A percentile compares a stretch with the other conserved stretches of the same genome.
Evolutionary conservation across 2,113 vertebrate genomes (phyloP).

Genomic region (Ciconia stormi): DNA sequence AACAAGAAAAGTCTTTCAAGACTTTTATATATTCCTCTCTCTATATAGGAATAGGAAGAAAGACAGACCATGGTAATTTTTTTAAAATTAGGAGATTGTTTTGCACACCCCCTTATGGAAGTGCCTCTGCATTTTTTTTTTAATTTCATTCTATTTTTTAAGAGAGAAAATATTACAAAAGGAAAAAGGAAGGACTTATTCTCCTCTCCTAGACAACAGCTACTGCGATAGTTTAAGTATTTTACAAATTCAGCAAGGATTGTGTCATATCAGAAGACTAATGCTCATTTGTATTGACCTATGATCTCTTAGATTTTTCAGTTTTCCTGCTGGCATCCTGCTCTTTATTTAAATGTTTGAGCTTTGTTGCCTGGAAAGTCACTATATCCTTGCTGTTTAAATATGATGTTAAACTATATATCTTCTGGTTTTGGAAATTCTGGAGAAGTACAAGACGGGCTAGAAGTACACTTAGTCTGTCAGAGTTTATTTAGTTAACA

Average conservation of each 20-base stretch:
- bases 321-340: not conserved
- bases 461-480: not conserved
- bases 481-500: not conserved
- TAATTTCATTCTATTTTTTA: not conserved
- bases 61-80: not conserved
- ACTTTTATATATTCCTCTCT: not conserved
- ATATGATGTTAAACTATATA: not conserved
- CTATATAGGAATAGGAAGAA: not conserved
- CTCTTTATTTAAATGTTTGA: not conserved
- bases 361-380: not conserved
- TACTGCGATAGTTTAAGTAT: not conserved
- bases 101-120: not conserved
- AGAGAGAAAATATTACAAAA: not conserved
- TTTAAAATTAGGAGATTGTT: not conserved
- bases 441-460: not conserved
- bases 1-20: constrained; percentile 4
- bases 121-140: not conserved
- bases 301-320: not conserved
- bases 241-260: not conserved
- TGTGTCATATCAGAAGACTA: not conserved
- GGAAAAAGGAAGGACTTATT: not conserved
- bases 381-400: not conserved
- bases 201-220: not conserved
- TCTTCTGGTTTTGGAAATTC: not conserved
- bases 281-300: not conserved